Percentiles rank a stretch among this genome's conserved stretches.
phyloP scores from a whole-genome alignment of 2,797 vertebrate genomes.

The Rhinophrynus dorsalis region DNA sequence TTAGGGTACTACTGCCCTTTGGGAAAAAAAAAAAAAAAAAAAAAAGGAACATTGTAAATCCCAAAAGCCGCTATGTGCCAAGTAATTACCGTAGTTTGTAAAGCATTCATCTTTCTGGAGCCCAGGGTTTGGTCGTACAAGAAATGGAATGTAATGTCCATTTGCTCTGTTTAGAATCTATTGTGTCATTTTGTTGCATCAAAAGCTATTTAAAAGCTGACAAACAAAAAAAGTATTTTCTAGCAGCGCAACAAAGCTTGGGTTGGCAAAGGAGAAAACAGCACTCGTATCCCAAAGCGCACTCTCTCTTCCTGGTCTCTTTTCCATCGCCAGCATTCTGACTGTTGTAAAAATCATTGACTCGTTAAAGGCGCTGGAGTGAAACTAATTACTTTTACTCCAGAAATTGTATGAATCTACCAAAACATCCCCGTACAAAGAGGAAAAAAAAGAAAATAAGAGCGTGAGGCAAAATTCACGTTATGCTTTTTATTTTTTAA shows the following conservation, averaged over 20 bases:
- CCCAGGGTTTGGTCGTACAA: too few relatives aligned
- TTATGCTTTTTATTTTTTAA: too few relatives aligned
- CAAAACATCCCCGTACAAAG: too few relatives aligned
- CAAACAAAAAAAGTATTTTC: not conserved
- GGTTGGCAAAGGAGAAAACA: not conserved
- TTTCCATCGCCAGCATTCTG: conserved; percentile 10
- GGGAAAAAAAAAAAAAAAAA: too few relatives aligned
- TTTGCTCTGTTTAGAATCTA: not conserved
- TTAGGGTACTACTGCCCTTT: too few relatives aligned
- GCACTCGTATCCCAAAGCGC: conserved; percentile 1
- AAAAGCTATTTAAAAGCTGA: conserved; percentile 2
- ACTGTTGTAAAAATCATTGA: conserved; percentile 36
- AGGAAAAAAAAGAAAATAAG: too few relatives aligned
- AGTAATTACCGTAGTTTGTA: conserved; percentile 31
- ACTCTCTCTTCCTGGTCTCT: not conserved
- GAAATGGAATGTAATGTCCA: not conserved
- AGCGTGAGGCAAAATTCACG: too few relatives aligned
- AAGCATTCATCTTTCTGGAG: too few relatives aligned
- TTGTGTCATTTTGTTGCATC: not conserved
- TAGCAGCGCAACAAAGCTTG: not conserved
- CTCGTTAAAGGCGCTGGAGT: conserved; percentile 71
- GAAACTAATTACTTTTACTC: conserved; percentile 84
- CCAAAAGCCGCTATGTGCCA: conserved; percentile 13
- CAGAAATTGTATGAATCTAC: conserved; percentile 59
- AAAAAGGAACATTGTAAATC: conserved; percentile 12